phyloP scores from a whole-genome alignment of 2,797 vertebrate genomes.

The Antennarius maculatus region DNA sequence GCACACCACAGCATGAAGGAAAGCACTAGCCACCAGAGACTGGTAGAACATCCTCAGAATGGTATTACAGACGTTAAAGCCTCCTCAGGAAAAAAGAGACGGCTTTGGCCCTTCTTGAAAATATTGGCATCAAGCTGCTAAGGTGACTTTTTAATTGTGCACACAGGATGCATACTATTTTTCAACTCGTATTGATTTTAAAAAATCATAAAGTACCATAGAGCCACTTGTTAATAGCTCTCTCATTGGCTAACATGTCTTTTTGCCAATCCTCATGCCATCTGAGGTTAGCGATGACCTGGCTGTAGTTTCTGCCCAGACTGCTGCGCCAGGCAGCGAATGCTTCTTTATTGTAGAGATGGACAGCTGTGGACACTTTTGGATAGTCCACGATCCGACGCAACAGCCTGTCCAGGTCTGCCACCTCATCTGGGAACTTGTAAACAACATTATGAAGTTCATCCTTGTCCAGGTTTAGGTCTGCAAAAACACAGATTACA shows the following conservation, averaged over 20 bases:
- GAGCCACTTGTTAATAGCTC: slow-evolving; percentile 88
- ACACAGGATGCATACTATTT: too few species aligned
- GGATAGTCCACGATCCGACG: slow-evolving; percentile 88
- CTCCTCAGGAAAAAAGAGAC: too few species aligned
- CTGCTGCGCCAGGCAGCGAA: slow-evolving; percentile 87
- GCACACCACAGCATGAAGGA: too few species aligned
- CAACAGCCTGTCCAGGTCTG: slow-evolving; percentile 85
- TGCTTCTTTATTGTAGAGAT: slow-evolving; percentile 89
- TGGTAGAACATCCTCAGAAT: too few species aligned
- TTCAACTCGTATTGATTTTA: background rate
- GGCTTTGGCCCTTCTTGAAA: background rate
- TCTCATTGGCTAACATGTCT: slow-evolving; percentile 79
- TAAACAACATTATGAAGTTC: slow-evolving; percentile 87
- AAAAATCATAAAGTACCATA: slow-evolving; percentile 31
- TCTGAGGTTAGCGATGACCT: slow-evolving; percentile 88
- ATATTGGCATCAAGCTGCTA: background rate
- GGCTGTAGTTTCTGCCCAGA: slow-evolving; percentile 87
- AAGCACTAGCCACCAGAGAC: too few species aligned
- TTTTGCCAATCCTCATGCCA: slow-evolving; percentile 94
- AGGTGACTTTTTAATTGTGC: too few species aligned
- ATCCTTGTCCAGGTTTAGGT: slow-evolving; percentile 87
- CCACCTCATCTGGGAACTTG: slow-evolving; percentile 78
- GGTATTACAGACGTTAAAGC: too few species aligned
- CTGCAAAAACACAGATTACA: slow-evolving; percentile 75
- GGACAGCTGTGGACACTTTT: slow-evolving; percentile 85